Evolutionary conservation across 2,888 invertebrate species (phyloP).

Genomic region (Eilema sororculum): DNA sequence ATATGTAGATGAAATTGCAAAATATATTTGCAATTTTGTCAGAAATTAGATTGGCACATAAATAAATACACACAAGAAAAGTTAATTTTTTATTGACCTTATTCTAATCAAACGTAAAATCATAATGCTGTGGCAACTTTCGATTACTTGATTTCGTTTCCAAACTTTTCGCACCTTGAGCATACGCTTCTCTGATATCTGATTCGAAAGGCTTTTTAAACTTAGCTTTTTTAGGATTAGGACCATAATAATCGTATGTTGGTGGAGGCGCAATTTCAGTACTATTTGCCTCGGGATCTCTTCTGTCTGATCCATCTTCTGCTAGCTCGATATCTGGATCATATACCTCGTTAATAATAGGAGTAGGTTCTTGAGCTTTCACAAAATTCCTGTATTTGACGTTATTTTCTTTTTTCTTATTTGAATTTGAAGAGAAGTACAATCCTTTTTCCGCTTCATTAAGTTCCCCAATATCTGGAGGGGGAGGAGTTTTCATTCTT

Average conservation of each 20-base stretch:
- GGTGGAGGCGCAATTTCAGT: slow-evolving; percentile 89
- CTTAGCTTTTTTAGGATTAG: slow-evolving; percentile 70
- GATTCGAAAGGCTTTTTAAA: slow-evolving; percentile 74
- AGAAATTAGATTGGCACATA: slow-evolving; percentile 50
- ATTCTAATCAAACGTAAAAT: slow-evolving; percentile 74
- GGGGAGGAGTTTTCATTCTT: slow-evolving; percentile 60
- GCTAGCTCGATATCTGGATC: slow-evolving; percentile 53
- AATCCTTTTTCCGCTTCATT: slow-evolving; percentile 63
- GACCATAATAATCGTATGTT: slow-evolving; percentile 89
- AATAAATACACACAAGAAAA: slow-evolving; percentile 54
- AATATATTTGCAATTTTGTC: slow-evolving; percentile 49
- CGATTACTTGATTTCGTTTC: slow-evolving; percentile 70
- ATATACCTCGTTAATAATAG: slow-evolving; percentile 74
- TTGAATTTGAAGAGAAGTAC: slow-evolving; percentile 70
- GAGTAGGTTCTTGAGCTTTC: slow-evolving; percentile 64
- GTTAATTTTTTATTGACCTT: slow-evolving; percentile 43
- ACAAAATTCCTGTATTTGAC: slow-evolving; percentile 78
- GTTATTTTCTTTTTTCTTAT: slow-evolving; percentile 58
- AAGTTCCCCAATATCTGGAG: slow-evolving; percentile 62
- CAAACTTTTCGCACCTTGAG: slow-evolving; percentile 78
- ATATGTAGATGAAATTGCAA: slow-evolving; percentile 48
- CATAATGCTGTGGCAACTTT: slow-evolving; percentile 74
- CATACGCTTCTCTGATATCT: slow-evolving; percentile 78
- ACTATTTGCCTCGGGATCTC: slow-evolving; percentile 40
- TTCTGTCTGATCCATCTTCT: slow-evolving; percentile 23